These are phyloP conservation scores for Zaprionus ghesquierei DNA, from an alignment of 1,140 invertebrate species.

Conservation along the genomic window DNA sequence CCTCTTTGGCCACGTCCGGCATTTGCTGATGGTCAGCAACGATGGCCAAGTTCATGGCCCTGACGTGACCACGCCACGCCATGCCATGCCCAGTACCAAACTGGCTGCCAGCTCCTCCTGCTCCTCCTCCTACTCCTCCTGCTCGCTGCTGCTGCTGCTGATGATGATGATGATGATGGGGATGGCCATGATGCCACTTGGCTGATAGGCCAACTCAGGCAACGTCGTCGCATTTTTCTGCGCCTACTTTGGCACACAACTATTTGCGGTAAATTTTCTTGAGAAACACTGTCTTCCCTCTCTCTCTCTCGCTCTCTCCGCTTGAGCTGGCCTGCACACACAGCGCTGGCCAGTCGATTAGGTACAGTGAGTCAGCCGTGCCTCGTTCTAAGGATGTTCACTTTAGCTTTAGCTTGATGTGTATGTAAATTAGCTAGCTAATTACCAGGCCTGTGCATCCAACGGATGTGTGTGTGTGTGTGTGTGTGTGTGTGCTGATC, in stretches of 20 bases:
- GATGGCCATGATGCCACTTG: constrained; percentile 69
- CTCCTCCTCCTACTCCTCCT: neutral
- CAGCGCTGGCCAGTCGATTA: constrained; percentile 36
- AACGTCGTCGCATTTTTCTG: constrained; percentile 66
- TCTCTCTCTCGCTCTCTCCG: neutral
- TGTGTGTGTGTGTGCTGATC: constrained; percentile 48
- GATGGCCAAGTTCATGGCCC: constrained; percentile 70
- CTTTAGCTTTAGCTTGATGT: constrained; percentile 56
- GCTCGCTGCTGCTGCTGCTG: constrained; percentile 42
- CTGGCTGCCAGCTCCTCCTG: constrained; percentile 43
- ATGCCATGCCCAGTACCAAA: constrained; percentile 34
- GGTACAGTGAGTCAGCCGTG: constrained; percentile 18
- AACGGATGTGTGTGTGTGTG: constrained; percentile 58
- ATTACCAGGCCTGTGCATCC: constrained; percentile 47
- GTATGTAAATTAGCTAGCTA: constrained; percentile 72
- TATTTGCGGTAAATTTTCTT: constrained; percentile 66
- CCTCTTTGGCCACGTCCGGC: constrained; percentile 46
- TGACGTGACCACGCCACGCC: constrained; percentile 70
- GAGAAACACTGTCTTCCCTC: constrained; percentile 46
- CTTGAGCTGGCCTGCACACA: constrained; percentile 10
- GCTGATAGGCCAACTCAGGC: constrained; percentile 64
- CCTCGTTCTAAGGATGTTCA: constrained; percentile 55
- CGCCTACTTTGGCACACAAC: constrained; percentile 69
- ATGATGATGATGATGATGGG: constrained; percentile 8
- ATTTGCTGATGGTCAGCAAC: constrained; percentile 69